Base-by-base conservation (phyloP, 2,888 invertebrate species). In the Drosophila setosimentum region DNA sequence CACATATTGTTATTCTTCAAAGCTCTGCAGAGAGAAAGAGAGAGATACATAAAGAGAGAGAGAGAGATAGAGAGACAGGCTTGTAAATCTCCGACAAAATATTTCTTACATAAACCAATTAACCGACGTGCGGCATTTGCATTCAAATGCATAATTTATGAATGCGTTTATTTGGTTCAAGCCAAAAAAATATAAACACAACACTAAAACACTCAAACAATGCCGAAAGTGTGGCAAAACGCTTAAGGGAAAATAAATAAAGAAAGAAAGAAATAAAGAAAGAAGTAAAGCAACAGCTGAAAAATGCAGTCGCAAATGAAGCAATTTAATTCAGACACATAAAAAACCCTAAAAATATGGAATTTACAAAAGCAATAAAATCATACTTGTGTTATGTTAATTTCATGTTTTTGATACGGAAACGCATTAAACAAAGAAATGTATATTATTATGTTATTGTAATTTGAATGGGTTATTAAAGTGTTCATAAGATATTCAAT, bases 101-200 rank as follows among this genome's bases (percentile, higher is more conserved):
- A 69, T 73, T 75, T 62, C 74, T 84, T 84, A 90, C 80, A 71
- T 85, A 85, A 85, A 73, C 90, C 90, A 85, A 85, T 85, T 85
- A 85, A 72, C 49, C 54, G 73, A 37, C 67, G 71, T 49, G 68
- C 55, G 61, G 63, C 82, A 82, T 85, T 90, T 79, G 86, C 90
- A 84, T 90, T 65, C 54, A 63, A 78, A 84, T 90, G 84, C 82
- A 83, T 90, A 73, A 78, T 89, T 89, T 83, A 89, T 90, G 84
- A 77, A 78, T 90, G 82, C 88, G 70, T 69, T 68, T 68, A 57
- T 32, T 61, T 61, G 57, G 51, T 50, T 32, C 42, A 68, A 64
- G 42, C 51, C 57, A 53, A 64, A 67, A 68, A 68, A 33, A 51
- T 50, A 61, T 37, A 59, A 79, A 64, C 54, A 27, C 11, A 54